A percentile compares a stretch with the other conserved stretches of the same genome.
Conservation (phyloP, 2,888 invertebrate species). For the Steinernema scapterisci region DNA sequence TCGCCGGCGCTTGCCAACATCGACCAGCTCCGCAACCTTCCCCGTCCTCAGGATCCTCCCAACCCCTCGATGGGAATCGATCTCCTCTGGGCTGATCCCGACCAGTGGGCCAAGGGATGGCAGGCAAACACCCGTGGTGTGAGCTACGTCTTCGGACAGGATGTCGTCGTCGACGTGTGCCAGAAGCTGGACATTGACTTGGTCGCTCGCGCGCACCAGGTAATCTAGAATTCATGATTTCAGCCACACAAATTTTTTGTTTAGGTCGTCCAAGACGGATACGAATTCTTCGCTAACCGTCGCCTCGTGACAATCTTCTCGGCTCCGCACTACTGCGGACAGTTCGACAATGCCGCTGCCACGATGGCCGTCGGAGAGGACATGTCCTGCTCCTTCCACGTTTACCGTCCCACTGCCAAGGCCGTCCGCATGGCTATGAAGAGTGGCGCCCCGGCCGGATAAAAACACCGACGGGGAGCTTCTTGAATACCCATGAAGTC, state of each 20-base stretch:
- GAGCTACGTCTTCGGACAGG: constrained; percentile 73
- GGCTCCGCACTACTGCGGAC: constrained; percentile 62
- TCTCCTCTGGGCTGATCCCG: constrained; percentile 52
- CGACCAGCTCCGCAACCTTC: constrained; percentile 56
- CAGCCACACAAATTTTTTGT: not conserved
- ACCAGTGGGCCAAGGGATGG: constrained; percentile 54
- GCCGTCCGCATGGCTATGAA: constrained; percentile 26
- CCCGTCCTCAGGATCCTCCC: constrained; percentile 61
- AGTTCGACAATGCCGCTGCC: constrained; percentile 53
- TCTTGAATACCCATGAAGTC: too few species aligned
- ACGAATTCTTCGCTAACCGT: constrained; percentile 54
- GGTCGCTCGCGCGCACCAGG: constrained; percentile 68
- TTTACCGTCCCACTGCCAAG: constrained; percentile 50
- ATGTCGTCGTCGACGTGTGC: constrained; percentile 71
- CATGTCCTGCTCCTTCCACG: constrained; percentile 56
- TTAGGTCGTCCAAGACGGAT: constrained; percentile 59
- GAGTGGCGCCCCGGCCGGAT: not conserved
- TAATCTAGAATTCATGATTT: not conserved
- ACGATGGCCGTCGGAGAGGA: constrained; percentile 59
- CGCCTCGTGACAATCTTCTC: constrained; percentile 58
- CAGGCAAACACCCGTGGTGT: constrained; percentile 70
- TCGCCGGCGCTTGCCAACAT: constrained; percentile 53
- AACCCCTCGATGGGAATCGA: constrained; percentile 60
- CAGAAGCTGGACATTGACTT: constrained; percentile 71
- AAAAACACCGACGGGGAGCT: not conserved